Base-by-base conservation (phyloP, 1,140 invertebrate genomes). In the Mycetomoellerius zeteki region DNA sequence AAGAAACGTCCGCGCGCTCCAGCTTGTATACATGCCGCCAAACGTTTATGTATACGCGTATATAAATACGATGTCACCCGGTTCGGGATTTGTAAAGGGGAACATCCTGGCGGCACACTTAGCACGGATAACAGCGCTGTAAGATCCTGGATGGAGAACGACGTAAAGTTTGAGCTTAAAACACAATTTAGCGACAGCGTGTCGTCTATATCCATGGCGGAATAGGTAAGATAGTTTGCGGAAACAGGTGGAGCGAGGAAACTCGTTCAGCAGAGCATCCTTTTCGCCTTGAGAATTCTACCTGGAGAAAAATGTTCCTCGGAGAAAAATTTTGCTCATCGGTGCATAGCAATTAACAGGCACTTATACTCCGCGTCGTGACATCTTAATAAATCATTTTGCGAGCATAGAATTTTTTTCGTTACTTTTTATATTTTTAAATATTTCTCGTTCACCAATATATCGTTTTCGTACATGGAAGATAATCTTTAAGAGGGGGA, bases 81-180 rank as follows among this genome's bases (percentile, higher is more conserved):
- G 78, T 72, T 72, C 69, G 12, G 67, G 76, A 86, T 88, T 90
- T 88, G 62, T 73, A 86, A 90, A 90, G 58, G 43, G 58, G 60
- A 82, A 80, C 82, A 84, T 71, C 47, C 58, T 85, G 76, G 69
- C 60, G 86, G 71, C 72, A 56, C 65, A 88, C 77, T 91, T 90
- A 75, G 73, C 77, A 62, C 58, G 67, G 86, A 90, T 88, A 90
- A 90, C 86, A 47, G 58, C n/a, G 33, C 65, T 56, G 64, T 37
- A 60, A 65, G 86, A 88, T 78, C 75, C 73, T 16, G 37, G 73
- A 14, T 75, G 54, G 60, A 54, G 77, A 71, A 60, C 60, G 54
- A 56, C 89, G 89, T 86, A 88, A 90, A 91, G 87, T 91, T 90
- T 75, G 72, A 90, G 77, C 87, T 91, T 90, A 90, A 90, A 91